Conservation (phyloP, 2,888 invertebrate genomes). For the Aphidius colemani region DNA sequence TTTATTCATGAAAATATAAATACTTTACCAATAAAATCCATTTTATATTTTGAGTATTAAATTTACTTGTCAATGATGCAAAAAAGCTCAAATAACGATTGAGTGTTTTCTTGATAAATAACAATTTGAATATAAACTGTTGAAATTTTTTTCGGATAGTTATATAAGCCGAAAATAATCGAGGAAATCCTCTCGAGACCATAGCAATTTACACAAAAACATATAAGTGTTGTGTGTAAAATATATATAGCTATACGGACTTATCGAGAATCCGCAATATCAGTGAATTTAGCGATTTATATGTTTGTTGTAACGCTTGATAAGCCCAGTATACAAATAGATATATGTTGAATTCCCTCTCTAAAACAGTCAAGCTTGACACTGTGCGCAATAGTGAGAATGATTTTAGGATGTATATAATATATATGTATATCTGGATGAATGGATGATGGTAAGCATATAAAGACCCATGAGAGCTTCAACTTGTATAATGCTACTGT, state of each 20-base stretch:
- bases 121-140: too few species aligned
- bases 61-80: too few species aligned
- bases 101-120: too few species aligned
- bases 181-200: not conserved
- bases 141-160: too few species aligned
- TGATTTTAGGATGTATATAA: not conserved
- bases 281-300: conserved; percentile 33
- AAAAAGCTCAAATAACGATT: too few species aligned
- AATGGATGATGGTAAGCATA: not conserved
- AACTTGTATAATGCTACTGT: not conserved
- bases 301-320: conserved; percentile 34
- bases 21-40: too few species aligned
- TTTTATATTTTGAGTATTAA: too few species aligned
- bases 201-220: too few species aligned
- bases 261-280: conserved; percentile 7
- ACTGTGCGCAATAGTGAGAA: conserved; percentile 2
- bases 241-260: not conserved
- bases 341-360: too few species aligned
- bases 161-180: not conserved
- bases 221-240: too few species aligned
- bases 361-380: too few species aligned
- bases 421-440: not conserved
- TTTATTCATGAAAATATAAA: too few species aligned
- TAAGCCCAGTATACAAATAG: conserved; percentile 31
- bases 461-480: not conserved